These are phyloP conservation scores for Sitodiplosis mosellana DNA, from an alignment of 1,140 invertebrate species.

Conservation along the genomic window DNA sequence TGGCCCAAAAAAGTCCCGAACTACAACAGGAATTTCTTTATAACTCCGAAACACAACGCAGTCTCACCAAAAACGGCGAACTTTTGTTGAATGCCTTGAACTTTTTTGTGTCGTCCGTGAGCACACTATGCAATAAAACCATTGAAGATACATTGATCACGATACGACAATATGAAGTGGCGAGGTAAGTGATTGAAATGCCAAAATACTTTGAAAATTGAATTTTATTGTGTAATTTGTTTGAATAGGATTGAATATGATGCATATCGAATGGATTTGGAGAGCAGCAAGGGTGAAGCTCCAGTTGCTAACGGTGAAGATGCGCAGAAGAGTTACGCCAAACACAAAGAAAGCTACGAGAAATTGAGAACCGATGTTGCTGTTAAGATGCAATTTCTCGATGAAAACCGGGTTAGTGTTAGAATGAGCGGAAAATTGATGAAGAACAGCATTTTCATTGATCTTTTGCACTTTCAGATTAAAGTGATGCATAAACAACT, in stretches of 20 bases:
- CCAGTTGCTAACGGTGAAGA: slow-evolving; percentile 47
- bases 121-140: slow-evolving; percentile 89
- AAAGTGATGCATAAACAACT: slow-evolving; percentile 98
- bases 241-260: slow-evolving; percentile 80
- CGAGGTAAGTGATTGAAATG: slow-evolving; percentile 38
- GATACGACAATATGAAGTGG: slow-evolving; percentile 79
- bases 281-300: slow-evolving; percentile 37
- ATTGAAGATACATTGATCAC: slow-evolving; percentile 92
- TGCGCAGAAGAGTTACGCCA: slow-evolving; percentile 60
- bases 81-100: slow-evolving; percentile 77
- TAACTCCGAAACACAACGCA: slow-evolving; percentile 88
- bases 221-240: slow-evolving; percentile 1
- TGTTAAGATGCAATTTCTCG: slow-evolving; percentile 89
- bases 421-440: background rate
- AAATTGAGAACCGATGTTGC: slow-evolving; percentile 76
- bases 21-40: slow-evolving; percentile 88
- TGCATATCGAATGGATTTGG: slow-evolving; percentile 83
- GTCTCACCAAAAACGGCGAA: slow-evolving; percentile 86
- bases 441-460: background rate
- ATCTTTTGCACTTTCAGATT: slow-evolving; percentile 62
- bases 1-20: slow-evolving; percentile 87
- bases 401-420: slow-evolving; percentile 77
- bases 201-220: background rate
- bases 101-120: slow-evolving; percentile 89
- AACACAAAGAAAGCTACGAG: slow-evolving; percentile 79